Evolutionary conservation across 1,140 invertebrate species (phyloP), one percentile per base, ranked within the genome.

Genomic region (Drosophila fuyamai): DNA sequence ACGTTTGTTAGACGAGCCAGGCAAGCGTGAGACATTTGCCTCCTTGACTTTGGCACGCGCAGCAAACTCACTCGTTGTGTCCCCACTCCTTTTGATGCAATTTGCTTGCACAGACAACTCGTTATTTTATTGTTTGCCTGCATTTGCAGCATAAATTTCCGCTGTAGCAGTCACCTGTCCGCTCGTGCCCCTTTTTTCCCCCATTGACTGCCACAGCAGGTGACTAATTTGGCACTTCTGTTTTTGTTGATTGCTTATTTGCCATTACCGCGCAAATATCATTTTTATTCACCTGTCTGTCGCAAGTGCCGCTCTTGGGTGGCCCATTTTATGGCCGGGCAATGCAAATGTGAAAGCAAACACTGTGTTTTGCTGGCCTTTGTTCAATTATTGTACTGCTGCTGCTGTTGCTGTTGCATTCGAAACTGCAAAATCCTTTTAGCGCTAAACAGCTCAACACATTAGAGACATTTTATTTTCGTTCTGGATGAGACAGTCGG

Each of bases 81-180:
- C 62, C 43, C 51, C 46, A 27, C 47, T 61, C 47, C 59, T 57
- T 66, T 57, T 62, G 75, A 88, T 80, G 84, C 83, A 86, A 89
- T 86, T 89, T 86, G 63, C 79, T 76, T 76, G 67, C 84, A 67
- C 73, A 86, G 84, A 83, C 83, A 78, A 83, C 76, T 86, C 84
- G 83, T 86, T 86, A 86, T 86, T 86, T 86, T 89, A 86, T 86
- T 86, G 83, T 86, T 86, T 86, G 81, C 83, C 72, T 83, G 62
- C 59, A 67, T 72, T 82, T 76, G 72, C 61, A 76, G 43, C 61
- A 76, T 76, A 76, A 76, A 76, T 76, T 67, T 51, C 36, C 40
- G 44, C 47, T 32, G 23, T 14, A 29, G 29, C 58, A 47, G 47
- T 48, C 14, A 6, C 36, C 43, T 14, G 32, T 16, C 29, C 67